Percentiles rank a stretch among this genome's conserved stretches.
phyloP scores from a whole-genome alignment of 2,797 vertebrate genomes.

The Silurus aristotelis region DNA sequence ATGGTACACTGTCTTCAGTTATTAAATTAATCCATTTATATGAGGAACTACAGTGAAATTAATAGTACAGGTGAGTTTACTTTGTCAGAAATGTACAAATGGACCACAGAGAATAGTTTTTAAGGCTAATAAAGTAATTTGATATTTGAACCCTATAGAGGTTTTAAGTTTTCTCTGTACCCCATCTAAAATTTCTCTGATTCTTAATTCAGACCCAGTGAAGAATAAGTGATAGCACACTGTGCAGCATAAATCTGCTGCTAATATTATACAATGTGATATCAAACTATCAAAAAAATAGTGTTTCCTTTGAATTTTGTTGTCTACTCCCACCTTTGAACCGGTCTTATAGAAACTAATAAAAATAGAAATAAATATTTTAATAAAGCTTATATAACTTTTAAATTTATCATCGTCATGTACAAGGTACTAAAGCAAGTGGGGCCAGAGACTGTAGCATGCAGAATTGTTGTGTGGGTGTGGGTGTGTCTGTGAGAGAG shows the following conservation, averaged over 20 bases:
- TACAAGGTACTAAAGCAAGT: constrained; percentile 11
- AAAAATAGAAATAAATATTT: background rate
- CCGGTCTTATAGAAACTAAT: background rate
- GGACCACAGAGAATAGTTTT: background rate
- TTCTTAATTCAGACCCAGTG: background rate
- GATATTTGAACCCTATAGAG: background rate
- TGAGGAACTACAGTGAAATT: background rate
- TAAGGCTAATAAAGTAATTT: background rate
- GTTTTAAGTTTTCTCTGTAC: background rate
- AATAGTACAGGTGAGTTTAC: background rate
- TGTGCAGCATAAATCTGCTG: background rate
- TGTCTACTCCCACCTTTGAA: background rate
- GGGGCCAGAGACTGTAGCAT: constrained; percentile 34
- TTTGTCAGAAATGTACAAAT: background rate
- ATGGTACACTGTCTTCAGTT: constrained; percentile 25
- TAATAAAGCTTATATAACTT: too few relatives aligned
- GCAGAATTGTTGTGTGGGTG: constrained; percentile 11
- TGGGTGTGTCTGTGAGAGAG: background rate
- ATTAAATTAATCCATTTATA: background rate
- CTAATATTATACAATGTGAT: background rate
- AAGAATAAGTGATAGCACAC: background rate
- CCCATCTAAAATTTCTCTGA: background rate
- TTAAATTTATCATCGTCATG: too few relatives aligned
- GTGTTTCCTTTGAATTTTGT: background rate
- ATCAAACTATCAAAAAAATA: background rate